Evolutionary conservation across 2,797 vertebrate genomes (phyloP), one percentile per base, ranked within the genome.

Genomic region (Xenopus petersii): DNA sequence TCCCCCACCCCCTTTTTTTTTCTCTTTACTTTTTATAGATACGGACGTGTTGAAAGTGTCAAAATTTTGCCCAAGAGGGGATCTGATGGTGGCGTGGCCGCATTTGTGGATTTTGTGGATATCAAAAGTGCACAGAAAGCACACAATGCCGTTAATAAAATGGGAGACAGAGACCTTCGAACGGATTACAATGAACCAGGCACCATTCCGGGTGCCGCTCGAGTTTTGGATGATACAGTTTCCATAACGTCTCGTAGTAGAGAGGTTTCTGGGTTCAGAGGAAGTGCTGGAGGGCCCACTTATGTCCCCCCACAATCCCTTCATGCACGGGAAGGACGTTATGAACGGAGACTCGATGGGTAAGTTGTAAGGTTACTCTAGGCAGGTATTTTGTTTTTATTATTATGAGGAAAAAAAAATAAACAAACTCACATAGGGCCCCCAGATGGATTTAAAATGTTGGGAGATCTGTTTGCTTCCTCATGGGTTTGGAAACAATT

Each of bases 71-170:
- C 96, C 81, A 99, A 99, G 87, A 92, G 98, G 79, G 97, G 98
- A 80, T 98, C 98, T 17, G 98, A 99, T 90, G 98, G 98, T 10
- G 98, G 98, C 75, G 98, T 99, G 88, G 98, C 98, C 77, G 98
- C 98, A 21, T 99, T 99, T 91, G 98, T 99, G 95, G 98, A 99
- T 96, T 99, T 99, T 93, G 97, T 99, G 91, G 98, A 99, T 94
- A 99, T 99, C 86, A 99, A 99, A 93, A 99, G 98, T 87, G 98
- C 98, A 16, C 98, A 99, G 91, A 99, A 99, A 88, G 98, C 98
- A 84, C 98, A 99, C 90, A 99, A 99, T 90, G 95, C 97, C 47
- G 94, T 98, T 92, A 99, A 99, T 92, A 98, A 99, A 92, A 99
- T 99, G 98, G 98, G 98, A 77, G 98, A 99, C 83, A 92, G 98